A percentile compares a stretch with the other conserved stretches of the same genome.
Conservation (phyloP, 2,888 invertebrate genomes). For the Adelphocoris suturalis region DNA sequence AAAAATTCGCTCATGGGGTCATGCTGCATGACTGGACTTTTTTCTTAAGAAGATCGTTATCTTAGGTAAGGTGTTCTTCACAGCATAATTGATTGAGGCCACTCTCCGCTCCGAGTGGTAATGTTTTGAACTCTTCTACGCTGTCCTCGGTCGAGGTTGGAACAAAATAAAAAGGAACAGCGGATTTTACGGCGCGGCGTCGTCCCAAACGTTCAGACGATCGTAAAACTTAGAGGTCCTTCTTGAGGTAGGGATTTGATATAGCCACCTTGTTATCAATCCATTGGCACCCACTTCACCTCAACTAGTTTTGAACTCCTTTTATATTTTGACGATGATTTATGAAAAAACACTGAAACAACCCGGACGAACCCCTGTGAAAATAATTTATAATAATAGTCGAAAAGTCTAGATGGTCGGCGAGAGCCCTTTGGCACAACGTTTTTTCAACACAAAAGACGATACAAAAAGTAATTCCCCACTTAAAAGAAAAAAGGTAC, state of each 20-base stretch:
- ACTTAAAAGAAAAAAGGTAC: no score
- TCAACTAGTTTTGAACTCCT: background rate
- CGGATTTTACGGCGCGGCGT: slow-evolving; percentile 32
- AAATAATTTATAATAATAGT: no score
- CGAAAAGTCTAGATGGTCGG: no score
- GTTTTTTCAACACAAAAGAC: no score
- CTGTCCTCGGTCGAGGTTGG: background rate
- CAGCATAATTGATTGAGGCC: slow-evolving; percentile 38
- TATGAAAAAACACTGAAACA: no score
- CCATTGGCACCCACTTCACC: background rate
- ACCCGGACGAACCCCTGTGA: no score
- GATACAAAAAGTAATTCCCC: no score
- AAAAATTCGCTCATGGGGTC: no score
- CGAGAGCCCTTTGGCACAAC: no score
- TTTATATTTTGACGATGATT: background rate
- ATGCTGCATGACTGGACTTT: no score
- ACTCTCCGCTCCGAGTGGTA: slow-evolving; percentile 5
- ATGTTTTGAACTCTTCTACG: slow-evolving; percentile 9
- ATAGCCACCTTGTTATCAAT: background rate
- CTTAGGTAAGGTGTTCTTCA: background rate
- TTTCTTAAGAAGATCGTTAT: slow-evolving; percentile 21
- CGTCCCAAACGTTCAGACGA: background rate
- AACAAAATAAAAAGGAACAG: background rate
- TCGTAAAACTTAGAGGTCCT: slow-evolving; percentile 1
- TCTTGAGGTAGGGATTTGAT: background rate